These are phyloP conservation scores for Paramormyrops kingsleyae DNA, from an alignment of 2,113 vertebrate species.

Conservation along the genomic window DNA sequence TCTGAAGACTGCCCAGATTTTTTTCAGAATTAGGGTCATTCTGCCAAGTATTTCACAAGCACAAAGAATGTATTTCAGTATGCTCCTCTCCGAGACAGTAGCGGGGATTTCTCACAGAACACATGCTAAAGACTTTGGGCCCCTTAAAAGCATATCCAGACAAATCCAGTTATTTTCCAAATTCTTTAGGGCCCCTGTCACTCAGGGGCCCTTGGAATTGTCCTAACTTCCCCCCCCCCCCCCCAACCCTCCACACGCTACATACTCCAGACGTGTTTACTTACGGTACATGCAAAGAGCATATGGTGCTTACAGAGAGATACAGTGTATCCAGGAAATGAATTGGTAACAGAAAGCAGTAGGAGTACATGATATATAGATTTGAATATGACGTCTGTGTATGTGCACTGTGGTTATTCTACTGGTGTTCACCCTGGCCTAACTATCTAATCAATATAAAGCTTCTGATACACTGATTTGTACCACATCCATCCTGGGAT, in stretches of 20 bases:
- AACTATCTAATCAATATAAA: neutral
- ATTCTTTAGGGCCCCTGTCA: too few relatives aligned
- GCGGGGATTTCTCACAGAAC: neutral
- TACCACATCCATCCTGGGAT: neutral
- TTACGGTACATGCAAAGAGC: neutral
- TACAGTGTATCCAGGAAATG: neutral
- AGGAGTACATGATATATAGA: neutral
- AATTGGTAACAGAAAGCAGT: neutral
- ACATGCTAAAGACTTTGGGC: neutral
- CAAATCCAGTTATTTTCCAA: too few relatives aligned
- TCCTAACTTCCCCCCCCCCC: too few relatives aligned
- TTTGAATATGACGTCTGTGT: neutral
- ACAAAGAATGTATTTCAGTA: neutral
- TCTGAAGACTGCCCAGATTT: neutral
- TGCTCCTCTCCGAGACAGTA: neutral
- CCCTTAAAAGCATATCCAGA: too few relatives aligned
- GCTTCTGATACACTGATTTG: neutral
- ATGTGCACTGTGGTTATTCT: neutral
- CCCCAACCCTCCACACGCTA: neutral
- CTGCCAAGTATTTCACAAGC: neutral
- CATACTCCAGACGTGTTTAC: neutral
- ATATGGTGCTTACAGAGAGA: neutral
- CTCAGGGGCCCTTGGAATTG: too few relatives aligned
- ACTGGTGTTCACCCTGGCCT: neutral
- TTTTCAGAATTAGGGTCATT: neutral